A percentile compares a stretch with the other conserved stretches of the same genome.
Evolutionary conservation across 1,140 invertebrate genomes (phyloP).

Genomic region (Lepidostoma basale): DNA sequence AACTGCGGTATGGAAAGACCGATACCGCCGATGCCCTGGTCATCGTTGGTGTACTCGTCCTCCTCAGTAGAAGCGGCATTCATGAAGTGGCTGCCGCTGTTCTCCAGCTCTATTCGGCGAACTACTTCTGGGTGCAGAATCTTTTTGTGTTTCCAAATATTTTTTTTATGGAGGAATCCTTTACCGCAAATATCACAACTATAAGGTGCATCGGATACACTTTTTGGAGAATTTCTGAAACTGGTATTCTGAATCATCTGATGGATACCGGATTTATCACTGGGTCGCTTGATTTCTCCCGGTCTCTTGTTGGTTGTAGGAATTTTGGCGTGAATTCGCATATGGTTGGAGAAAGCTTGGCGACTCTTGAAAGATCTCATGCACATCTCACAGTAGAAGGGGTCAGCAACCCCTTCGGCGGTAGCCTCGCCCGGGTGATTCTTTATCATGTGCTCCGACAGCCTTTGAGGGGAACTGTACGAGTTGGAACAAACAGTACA

Average conservation of each 20-base stretch:
- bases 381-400: slow-evolving; percentile 59
- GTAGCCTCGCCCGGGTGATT: slow-evolving; percentile 47
- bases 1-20: slow-evolving; percentile 57
- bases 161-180: slow-evolving; percentile 62
- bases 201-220: slow-evolving; percentile 55
- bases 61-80: slow-evolving; percentile 59
- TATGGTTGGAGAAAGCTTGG: slow-evolving; percentile 60
- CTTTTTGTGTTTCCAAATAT: slow-evolving; percentile 63
- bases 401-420: slow-evolving; percentile 47
- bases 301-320: slow-evolving; percentile 57
- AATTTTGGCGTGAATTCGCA: slow-evolving; percentile 60
- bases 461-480: slow-evolving; percentile 63
- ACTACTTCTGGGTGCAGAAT: slow-evolving; percentile 58
- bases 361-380: slow-evolving; percentile 59
- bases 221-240: slow-evolving; percentile 29
- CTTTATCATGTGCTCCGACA: slow-evolving; percentile 65
- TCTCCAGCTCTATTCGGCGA: slow-evolving; percentile 53
- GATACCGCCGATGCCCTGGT: slow-evolving; percentile 49
- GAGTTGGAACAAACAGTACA: slow-evolving; percentile 66
- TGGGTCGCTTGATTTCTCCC: slow-evolving; percentile 46
- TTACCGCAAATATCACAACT: slow-evolving; percentile 67
- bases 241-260: slow-evolving; percentile 9
- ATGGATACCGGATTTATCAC: slow-evolving; percentile 12
- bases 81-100: slow-evolving; percentile 44
- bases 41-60: slow-evolving; percentile 56